Base-by-base conservation (phyloP, 2,797 vertebrate species). In the Aplochiton taeniatus region DNA sequence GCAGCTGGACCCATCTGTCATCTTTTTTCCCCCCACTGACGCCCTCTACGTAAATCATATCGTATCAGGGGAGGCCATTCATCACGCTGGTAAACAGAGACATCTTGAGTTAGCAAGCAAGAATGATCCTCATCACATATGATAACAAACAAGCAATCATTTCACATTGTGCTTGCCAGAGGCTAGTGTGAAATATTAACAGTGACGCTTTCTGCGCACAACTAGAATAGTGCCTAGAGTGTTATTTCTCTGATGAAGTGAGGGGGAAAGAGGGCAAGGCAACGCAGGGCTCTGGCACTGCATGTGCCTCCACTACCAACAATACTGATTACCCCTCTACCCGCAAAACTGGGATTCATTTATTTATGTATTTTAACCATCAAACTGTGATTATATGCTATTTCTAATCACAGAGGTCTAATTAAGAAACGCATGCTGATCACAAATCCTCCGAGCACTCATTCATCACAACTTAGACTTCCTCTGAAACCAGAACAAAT, bases 21-120 rank as follows among this genome's bases (percentile, higher is more conserved):
- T 89, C 83, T 90, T 90, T 90, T 87, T 85, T 31, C 6, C 6
- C n/a, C 83, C 84, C 78, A 13, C 83, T 85, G 90, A 90, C 87
- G 88, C 87, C 77, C 76, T 79, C 77, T 87, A 89, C 74, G 80
- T 85, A 79, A 81, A 88, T 91, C 89, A 83, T 81, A 81, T 88
- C 81, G 85, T 79, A 90, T 90, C 84, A 31, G 89, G 85, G 76
- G 80, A 88, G 86, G 82, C 87, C 85, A 91, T 91, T 90, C 87
- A 90, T 91, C 90, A 90, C 83, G 83, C 82, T 82, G 80, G 86
- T 91, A 91, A 90, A 91, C 88, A 90, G 88, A 90, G 90, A 91
- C 88, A 84, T 91, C 89, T 90, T 85, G 84, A 87, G 88, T 90
- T 89, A 90, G 86, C 83, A 74, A 66, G 78, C 80, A 78, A 9